Percentiles rank a stretch among this genome's conserved stretches.
Conservation (phyloP, 2,888 invertebrate species). For the Calliopum simillimum region DNA sequence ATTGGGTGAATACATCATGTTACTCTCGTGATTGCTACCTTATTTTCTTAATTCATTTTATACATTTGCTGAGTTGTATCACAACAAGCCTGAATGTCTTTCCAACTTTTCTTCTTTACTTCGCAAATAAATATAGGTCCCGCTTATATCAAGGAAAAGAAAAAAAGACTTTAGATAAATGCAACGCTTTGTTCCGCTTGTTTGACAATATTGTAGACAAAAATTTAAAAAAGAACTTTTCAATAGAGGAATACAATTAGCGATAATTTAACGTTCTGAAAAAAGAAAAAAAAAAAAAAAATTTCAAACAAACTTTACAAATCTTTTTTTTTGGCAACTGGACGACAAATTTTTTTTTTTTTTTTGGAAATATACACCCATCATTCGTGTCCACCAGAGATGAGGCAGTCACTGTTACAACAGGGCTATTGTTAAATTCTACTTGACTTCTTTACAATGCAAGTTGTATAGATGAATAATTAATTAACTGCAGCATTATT, state of each 20-base stretch:
- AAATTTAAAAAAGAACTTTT: slow-evolving; percentile 13
- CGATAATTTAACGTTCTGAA: slow-evolving; percentile 37
- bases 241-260: slow-evolving; percentile 29
- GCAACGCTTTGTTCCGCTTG: background rate
- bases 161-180: background rate
- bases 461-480: slow-evolving; percentile 63
- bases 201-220: background rate
- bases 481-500: slow-evolving; percentile 69
- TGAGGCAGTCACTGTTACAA: slow-evolving; percentile 2
- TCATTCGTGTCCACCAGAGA: background rate
- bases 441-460: slow-evolving; percentile 26
- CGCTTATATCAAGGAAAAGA: background rate
- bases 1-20: too few relatives aligned
- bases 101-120: too few relatives aligned
- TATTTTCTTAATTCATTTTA: too few relatives aligned
- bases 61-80: too few relatives aligned
- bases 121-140: too few relatives aligned
- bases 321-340: slow-evolving; percentile 52
- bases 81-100: too few relatives aligned
- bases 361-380: background rate
- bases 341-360: slow-evolving; percentile 30
- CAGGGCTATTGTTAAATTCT: slow-evolving; percentile 20
- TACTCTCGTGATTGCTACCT: too few relatives aligned
- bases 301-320: slow-evolving; percentile 46
- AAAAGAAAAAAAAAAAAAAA: slow-evolving; percentile 33